Evolutionary conservation across 2,888 invertebrate genomes (phyloP), one percentile per base, ranked within the genome.

Genomic region (Ophion costatus): DNA sequence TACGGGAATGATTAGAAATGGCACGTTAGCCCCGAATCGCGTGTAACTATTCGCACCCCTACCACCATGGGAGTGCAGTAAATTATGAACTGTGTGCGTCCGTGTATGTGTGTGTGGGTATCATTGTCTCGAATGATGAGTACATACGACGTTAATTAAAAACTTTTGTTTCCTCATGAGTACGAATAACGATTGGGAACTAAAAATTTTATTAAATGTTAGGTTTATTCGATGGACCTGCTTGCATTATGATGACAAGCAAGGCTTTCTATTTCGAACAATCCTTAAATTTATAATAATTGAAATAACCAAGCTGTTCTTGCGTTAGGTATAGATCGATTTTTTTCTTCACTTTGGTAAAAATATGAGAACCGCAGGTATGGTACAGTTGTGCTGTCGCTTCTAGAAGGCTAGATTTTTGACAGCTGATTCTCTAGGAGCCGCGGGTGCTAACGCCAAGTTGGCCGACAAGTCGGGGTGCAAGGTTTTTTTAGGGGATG

Each of bases 11-110:
- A 82, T 82, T 73, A 77, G 77, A 70, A 82, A 82, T 38, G 59
- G 66, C 77, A 82, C 71, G 82, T 77, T 77, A 71, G 70, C 56
- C 74, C 22, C n/a, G 77, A 77, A 77, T 82, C 82, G 77, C 82
- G 82, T 77, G 82, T 77, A 77, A 77, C 71, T 59, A 82, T 82
- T 77, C 82, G 77, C 77, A 77, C 66, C 57, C 59, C 66, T 45
- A 38, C 66, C 9, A 66, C 45, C 76, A 29, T 20, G 74, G 63
- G 63, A 66, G 56, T 57, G 29, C 20, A 59, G 20, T 69, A 71
- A 57, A 77, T 77, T 77, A 59, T 66, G 14, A 70, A 24, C 42
- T 42, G 51, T 42, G n/a, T 69, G 9, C n/a, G n/a, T 4, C 10
- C 7, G 22, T n/a, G 45, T 11, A 11, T 17, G 17, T 51, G 11